Evolutionary conservation across 2,113 vertebrate genomes (phyloP), one percentile per base, ranked within the genome.

Genomic region (Jacana jacana): DNA sequence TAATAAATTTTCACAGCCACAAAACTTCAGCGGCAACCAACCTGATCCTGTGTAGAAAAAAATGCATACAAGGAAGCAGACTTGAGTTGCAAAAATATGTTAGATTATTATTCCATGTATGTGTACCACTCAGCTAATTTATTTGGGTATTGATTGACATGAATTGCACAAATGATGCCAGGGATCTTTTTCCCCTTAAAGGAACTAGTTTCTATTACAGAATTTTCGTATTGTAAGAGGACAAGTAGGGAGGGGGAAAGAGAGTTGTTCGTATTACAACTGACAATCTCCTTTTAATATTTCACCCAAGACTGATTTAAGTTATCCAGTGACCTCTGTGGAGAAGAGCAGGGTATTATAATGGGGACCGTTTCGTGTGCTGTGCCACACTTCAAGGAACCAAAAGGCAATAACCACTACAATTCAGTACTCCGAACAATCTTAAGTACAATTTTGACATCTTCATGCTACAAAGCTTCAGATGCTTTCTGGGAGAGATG

Each of bases 1-100:
- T 95, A 98, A 98, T 98, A 98, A 98, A 98, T 98, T 98, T 98
- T 98, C 98, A 97, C 95, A 98, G 98, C 97, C 97, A 97, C 97
- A 98, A 97, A 98, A 97, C 97, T 98, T 98, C 96, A 97, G 96
- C 12, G 14, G 96, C 97, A 96, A 98, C 97, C 95, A 97, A 97
- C 97, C 96, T 96, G 97, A 97, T 97, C 97, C 96, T 4, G 77
- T 70, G 28, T 93, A 97, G 95, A 97, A 98, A 98, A 98, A 97
- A 97, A 94, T 66, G 87, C 83, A 90, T 82, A 83, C 65, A 89
- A 97, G 96, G 95, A 98, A 97, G 95, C 90, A 92, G 92, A 88
- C 91, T 76, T 66, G 84, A 97, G 86, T 89, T 97, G 98, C 96
- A 96, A 97, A 98, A 97, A 92, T 93, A 95, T 88, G 95, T 95